Conservation (phyloP, 1,140 invertebrate species). For the Doryteuthis pealeii region DNA sequence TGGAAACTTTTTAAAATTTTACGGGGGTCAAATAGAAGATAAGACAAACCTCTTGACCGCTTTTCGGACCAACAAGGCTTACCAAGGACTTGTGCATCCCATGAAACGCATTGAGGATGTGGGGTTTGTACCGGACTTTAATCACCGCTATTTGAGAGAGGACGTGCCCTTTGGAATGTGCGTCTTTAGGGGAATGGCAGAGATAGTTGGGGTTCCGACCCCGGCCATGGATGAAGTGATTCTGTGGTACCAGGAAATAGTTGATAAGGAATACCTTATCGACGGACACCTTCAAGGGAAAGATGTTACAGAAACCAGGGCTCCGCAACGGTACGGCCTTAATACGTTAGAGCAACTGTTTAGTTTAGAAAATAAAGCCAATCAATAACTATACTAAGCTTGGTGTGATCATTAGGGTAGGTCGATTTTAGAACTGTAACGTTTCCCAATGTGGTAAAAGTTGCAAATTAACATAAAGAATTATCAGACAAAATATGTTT, state of each 20-base stretch:
- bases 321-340: constrained; percentile 46
- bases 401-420: too few relatives aligned
- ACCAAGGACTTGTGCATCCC: constrained; percentile 36
- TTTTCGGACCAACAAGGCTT: constrained; percentile 41
- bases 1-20: constrained; percentile 36
- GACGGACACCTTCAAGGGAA: constrained; percentile 42
- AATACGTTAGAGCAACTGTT: constrained; percentile 35
- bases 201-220: constrained; percentile 32
- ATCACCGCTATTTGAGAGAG: constrained; percentile 33
- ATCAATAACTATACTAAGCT: too few relatives aligned
- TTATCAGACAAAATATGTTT: too few relatives aligned
- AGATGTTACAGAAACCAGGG: constrained; percentile 37
- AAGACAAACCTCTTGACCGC: constrained; percentile 26
- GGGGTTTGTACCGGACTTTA: constrained; percentile 41
- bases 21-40: constrained; percentile 36
- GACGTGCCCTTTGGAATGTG: constrained; percentile 46
- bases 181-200: constrained; percentile 42
- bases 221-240: constrained; percentile 43
- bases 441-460: too few relatives aligned
- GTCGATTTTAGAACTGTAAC: too few relatives aligned
- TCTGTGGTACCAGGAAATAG: constrained; percentile 44
- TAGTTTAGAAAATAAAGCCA: constrained; percentile 14
- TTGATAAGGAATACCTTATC: constrained; percentile 46
- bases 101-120: constrained; percentile 34
- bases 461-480: too few relatives aligned